These are phyloP conservation scores for Psophia crepitans DNA, from an alignment of 2,113 vertebrate genomes.

Conservation along the genomic window DNA sequence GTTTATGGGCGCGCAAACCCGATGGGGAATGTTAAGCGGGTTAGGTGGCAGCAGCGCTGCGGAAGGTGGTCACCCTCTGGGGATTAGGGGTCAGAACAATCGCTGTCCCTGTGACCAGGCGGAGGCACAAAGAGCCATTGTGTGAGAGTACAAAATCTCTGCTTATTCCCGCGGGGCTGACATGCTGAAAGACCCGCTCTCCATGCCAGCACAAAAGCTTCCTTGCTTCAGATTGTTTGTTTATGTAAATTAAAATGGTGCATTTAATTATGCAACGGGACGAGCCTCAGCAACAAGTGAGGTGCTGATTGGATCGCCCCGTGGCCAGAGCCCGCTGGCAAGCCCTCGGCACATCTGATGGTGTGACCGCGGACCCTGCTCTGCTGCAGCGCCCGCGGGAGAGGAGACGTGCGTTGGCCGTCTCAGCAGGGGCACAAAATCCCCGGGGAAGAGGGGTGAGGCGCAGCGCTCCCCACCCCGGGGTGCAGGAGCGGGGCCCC, in stretches of 20 bases:
- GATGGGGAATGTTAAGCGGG: constrained; percentile 85
- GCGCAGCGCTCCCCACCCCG: neutral
- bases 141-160: constrained; percentile 81
- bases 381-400: neutral
- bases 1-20: constrained; percentile 57
- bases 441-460: neutral
- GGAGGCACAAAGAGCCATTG: constrained; percentile 85
- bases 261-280: constrained; percentile 67
- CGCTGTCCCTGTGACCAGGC: constrained; percentile 73
- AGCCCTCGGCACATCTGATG: constrained; percentile 15
- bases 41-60: constrained; percentile 60
- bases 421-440: neutral
- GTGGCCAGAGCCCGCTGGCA: neutral
- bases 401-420: neutral
- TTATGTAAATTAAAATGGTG: constrained; percentile 76
- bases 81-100: constrained; percentile 87
- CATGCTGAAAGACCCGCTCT: constrained; percentile 72
- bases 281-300: neutral
- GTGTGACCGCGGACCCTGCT: neutral
- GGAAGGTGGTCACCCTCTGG: constrained; percentile 79
- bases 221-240: constrained; percentile 73
- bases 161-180: constrained; percentile 74
- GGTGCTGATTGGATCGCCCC: constrained; percentile 44
- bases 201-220: constrained; percentile 71
- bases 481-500: neutral